These are phyloP conservation scores for Leptura quadrifasciata DNA, from an alignment of 2,888 invertebrate genomes.

Conservation along the genomic window DNA sequence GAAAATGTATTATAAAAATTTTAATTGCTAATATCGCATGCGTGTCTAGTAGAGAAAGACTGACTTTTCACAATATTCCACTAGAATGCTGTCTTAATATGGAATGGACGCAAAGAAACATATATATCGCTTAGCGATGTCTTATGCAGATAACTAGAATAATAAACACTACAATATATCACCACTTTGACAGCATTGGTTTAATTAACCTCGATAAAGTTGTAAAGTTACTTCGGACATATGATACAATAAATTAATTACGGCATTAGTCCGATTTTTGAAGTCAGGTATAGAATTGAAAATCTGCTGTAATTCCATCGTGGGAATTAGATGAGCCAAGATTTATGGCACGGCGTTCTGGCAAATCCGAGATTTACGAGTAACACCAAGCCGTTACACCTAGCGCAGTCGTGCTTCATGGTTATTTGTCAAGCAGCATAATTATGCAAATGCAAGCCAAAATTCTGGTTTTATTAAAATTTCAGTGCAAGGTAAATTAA, in stretches of 20 bases:
- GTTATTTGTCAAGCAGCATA: conserved; percentile 29
- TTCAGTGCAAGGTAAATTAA: conserved; percentile 24
- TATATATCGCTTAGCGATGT: conserved; percentile 50
- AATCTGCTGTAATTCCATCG: conserved; percentile 50
- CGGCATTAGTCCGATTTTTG: conserved; percentile 53
- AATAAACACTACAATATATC: conserved; percentile 57
- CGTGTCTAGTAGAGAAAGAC: background rate
- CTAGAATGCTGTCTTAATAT: conserved; percentile 42
- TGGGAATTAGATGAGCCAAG: conserved; percentile 50
- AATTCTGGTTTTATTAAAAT: background rate
- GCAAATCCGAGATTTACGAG: conserved; percentile 44
- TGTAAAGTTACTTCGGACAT: conserved; percentile 54
- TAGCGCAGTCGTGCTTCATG: background rate
- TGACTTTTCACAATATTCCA: background rate
- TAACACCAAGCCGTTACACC: conserved; percentile 31
- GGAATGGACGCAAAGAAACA: conserved; percentile 49
- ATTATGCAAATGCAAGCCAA: conserved; percentile 28
- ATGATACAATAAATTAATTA: conserved; percentile 54
- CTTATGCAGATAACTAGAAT: conserved; percentile 48
- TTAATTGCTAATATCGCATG: background rate
- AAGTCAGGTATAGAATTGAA: conserved; percentile 52
- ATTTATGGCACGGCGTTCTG: conserved; percentile 48
- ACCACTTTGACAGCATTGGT: conserved; percentile 55
- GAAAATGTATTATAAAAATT: background rate
- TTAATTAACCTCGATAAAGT: conserved; percentile 60